Percentiles rank a stretch among this genome's conserved stretches.
These are phyloP conservation scores for Baryphthengus martii DNA, from an alignment of 2,113 vertebrate species.

Conservation along the genomic window DNA sequence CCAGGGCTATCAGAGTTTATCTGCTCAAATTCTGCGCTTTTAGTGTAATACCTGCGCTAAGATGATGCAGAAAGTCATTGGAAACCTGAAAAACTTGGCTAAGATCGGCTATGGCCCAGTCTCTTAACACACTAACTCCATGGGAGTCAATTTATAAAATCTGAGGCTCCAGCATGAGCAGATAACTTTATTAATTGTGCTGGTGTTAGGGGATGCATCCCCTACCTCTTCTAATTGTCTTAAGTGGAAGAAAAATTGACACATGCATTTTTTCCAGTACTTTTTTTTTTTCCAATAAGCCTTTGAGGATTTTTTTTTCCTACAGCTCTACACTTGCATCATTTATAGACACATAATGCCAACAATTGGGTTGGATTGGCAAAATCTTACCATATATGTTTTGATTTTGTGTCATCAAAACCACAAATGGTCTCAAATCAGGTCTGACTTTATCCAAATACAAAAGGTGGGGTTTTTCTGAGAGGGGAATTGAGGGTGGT, in stretches of 20 bases:
- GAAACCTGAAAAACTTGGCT: not conserved
- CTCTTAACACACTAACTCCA: not conserved
- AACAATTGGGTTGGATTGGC: not conserved
- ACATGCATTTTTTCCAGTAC: not conserved
- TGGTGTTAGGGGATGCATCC: not conserved
- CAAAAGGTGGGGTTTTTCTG: not conserved
- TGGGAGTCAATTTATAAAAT: not conserved
- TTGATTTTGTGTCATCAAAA: not conserved
- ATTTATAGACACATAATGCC: not conserved
- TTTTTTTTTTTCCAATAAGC: not conserved
- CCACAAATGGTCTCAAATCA: not conserved
- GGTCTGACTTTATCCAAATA: not conserved
- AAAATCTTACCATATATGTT: not conserved
- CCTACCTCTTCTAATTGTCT: not conserved
- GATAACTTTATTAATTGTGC: not conserved
- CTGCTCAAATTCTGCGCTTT: not conserved
- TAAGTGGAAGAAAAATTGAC: not conserved
- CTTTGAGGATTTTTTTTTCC: not conserved
- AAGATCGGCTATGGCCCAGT: not conserved
- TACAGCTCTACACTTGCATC: not conserved
- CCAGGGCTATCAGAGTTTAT: not conserved
- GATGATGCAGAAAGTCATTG: not conserved
- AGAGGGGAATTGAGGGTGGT: not conserved
- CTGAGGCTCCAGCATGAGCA: not conserved
- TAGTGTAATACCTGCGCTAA: not conserved